Percentiles rank a stretch among this genome's conserved stretches.
Conservation (phyloP, 2,888 invertebrate genomes). For the Philhelius pedissequus region DNA sequence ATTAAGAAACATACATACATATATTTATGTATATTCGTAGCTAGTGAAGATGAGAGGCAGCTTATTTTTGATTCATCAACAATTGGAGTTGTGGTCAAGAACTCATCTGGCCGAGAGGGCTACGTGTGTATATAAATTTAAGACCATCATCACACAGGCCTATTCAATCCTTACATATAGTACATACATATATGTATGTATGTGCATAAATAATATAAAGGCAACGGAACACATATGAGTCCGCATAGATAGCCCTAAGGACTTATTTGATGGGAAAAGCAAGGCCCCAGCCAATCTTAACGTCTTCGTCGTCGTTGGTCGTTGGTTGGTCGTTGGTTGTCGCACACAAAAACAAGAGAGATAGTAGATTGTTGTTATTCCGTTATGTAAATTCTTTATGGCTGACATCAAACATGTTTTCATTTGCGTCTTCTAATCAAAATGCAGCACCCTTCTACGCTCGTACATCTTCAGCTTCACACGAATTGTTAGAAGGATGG, state of each 20-base stretch:
- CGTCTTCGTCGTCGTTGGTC: background rate
- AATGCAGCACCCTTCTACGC: conserved; percentile 68
- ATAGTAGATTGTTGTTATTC: conserved; percentile 50
- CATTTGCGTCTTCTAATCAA: conserved; percentile 70
- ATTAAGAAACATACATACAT: background rate
- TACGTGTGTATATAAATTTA: background rate
- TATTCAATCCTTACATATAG: no score
- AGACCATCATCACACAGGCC: background rate
- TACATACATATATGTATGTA: no score
- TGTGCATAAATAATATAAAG: no score
- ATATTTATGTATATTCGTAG: background rate
- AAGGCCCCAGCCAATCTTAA: conserved; percentile 9
- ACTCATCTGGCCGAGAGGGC: background rate
- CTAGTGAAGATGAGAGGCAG: background rate
- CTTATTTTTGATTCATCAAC: conserved; percentile 21
- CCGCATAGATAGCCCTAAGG: conserved; percentile 47
- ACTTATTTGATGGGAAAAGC: background rate
- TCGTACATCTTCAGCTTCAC: conserved; percentile 62
- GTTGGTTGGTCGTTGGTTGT: no score
- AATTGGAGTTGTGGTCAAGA: conserved; percentile 4
- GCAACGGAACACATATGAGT: background rate
- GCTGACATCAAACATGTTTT: conserved; percentile 70
- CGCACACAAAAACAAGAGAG: background rate
- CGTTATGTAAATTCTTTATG: conserved; percentile 70
- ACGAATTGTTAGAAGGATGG: background rate